Evolutionary conservation across 2,113 vertebrate genomes (phyloP).

Genomic region (Pteruthius melanotis): DNA sequence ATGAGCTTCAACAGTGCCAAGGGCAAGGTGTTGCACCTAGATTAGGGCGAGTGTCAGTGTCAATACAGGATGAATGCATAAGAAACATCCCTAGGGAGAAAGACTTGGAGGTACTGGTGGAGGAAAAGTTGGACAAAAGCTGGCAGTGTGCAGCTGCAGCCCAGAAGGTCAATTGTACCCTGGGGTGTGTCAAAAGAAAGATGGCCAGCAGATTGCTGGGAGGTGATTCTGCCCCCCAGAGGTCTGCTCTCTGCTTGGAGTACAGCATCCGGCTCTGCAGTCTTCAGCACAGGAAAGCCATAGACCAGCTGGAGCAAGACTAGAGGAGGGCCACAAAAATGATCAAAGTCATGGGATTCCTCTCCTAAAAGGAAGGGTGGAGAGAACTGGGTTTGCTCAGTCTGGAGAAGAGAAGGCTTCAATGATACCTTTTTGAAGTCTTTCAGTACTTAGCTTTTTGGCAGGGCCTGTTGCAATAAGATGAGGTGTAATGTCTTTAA

Average conservation of each 20-base stretch:
- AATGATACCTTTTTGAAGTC: too few relatives aligned
- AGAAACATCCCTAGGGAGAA: not conserved
- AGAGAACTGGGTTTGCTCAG: not conserved
- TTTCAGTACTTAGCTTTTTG: not conserved
- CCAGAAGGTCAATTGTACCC: fast-evolving
- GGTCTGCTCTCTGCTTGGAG: not conserved
- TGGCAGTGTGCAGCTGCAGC: fast-evolving
- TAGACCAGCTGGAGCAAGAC: not conserved
- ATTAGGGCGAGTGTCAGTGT: fast-evolving
- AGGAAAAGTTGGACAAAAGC: not conserved
- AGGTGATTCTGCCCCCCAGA: not conserved
- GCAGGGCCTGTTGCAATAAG: not conserved
- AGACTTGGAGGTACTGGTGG: not conserved
- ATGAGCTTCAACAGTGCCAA: not conserved
- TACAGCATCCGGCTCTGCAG: fast-evolving
- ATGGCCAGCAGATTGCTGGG: not conserved
- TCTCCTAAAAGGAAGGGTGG: not conserved
- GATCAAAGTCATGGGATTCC: not conserved
- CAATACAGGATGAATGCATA: not conserved
- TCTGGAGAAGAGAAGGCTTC: not conserved
- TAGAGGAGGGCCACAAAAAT: not conserved
- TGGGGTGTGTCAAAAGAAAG: not conserved
- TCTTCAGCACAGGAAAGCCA: not conserved
- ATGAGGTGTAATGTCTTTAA: not conserved
- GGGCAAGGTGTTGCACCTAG: not conserved